Conservation (phyloP, 2,797 vertebrate genomes). For the Melanotaenia pygmaea region DNA sequence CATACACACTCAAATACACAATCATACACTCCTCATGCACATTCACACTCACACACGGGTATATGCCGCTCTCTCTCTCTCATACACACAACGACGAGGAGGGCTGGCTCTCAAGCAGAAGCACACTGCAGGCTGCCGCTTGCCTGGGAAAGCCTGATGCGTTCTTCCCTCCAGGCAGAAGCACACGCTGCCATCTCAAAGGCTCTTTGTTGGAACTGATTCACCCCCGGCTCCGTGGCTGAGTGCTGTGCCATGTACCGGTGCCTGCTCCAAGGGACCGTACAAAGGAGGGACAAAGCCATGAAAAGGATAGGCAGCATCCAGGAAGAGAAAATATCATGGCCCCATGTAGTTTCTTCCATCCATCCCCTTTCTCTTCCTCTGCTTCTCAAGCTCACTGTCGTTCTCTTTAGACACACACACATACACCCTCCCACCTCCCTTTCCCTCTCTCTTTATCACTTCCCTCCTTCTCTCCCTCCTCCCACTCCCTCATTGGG, state of each 20-base stretch:
- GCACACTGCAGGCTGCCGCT: conserved; percentile 88
- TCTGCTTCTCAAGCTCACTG: conserved; percentile 52
- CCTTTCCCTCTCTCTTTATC: conserved; percentile 64
- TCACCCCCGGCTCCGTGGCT: conserved; percentile 69
- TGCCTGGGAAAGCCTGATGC: conserved; percentile 87
- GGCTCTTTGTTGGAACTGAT: conserved; percentile 81
- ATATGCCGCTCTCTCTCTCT: conserved; percentile 43
- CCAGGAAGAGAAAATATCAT: conserved; percentile 77
- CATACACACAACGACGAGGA: conserved; percentile 63
- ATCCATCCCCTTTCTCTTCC: conserved; percentile 55
- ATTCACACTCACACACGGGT: conserved; percentile 58
- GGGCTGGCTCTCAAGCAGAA: conserved; percentile 79
- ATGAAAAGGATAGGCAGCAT: conserved; percentile 76
- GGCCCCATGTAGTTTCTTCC: conserved; percentile 69
- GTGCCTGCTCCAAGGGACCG: conserved; percentile 69
- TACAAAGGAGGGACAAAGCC: conserved; percentile 69
- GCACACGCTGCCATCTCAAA: conserved; percentile 84
- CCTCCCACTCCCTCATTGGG: conserved; percentile 75
- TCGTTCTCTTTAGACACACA: conserved; percentile 38
- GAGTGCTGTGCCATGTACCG: conserved; percentile 67
- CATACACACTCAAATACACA: conserved; percentile 67
- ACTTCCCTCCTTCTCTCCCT: conserved; percentile 66
- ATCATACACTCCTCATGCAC: conserved; percentile 56
- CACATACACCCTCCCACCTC: conserved; percentile 32
- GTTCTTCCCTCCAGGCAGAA: conserved; percentile 89